Evolutionary conservation across 2,888 invertebrate genomes (phyloP), one percentile per base, ranked within the genome.

Genomic region (Coelopa pilipes): DNA sequence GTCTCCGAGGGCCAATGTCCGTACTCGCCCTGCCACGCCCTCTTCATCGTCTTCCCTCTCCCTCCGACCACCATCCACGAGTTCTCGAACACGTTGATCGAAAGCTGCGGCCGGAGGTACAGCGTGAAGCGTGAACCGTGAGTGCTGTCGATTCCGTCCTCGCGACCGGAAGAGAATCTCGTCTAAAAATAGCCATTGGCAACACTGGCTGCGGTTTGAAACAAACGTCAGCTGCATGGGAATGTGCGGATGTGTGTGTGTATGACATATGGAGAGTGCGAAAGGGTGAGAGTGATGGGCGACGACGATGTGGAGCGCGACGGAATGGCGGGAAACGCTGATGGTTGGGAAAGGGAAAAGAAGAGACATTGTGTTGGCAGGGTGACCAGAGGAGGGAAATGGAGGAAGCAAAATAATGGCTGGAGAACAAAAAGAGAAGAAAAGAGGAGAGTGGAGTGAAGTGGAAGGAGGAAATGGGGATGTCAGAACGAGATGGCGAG

Each of bases 191-290:
- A 69, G 46, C 46, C 57, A 17, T 69, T 69, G 55, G 46, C 57
- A 46, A 69, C 46, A 69, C 19, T 57, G 21, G 46, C 50, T 15
- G 53, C 2, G 19, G 66, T 24, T 13, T 17, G n/a, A 53, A 15
- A 53, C 53, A 53, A 53, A 53, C n/a, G 53, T 53, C 53, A 53
- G 53, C 3, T 15, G 13, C 11, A 46, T 60, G 17, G 49, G 21
- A n/a, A 19, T 55, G 46, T 73, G 68, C 19, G 13, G 57, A 34
- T 67, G 65, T 70, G 46, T 66, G 46, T 70, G 13, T 50, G 70
- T 74, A 2, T 34, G 34, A 34, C 34, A 34, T 34, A 34, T 34
- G 34, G 34, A 34, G 7, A 2, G 34, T 34, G 34, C 2, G 34
- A 34, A 34, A 34, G 34, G 2, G 34, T 34, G 34, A 34, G 34